phyloP scores from a whole-genome alignment of 2,797 vertebrate genomes.

The Capromys pilorides region DNA sequence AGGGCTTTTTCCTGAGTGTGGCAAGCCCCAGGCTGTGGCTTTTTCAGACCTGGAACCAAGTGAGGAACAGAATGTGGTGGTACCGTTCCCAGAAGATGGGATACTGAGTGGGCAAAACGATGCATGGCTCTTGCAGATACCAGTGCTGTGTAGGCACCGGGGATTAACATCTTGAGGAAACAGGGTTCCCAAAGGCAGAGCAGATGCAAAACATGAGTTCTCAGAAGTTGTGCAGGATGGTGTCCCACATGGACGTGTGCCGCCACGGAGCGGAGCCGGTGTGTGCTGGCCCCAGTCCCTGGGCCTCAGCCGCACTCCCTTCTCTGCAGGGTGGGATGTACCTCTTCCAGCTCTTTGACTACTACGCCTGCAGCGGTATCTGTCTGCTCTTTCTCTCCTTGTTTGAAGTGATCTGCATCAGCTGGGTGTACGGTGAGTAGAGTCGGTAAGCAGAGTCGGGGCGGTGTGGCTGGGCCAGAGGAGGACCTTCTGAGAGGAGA shows the following conservation, averaged over 20 bases:
- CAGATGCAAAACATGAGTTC: background rate
- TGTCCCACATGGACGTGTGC: background rate
- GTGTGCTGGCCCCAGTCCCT: rapidly evolving
- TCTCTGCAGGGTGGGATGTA: conserved; percentile 94
- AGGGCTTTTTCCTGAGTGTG: background rate
- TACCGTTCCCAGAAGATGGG: background rate
- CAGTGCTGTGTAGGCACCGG: background rate
- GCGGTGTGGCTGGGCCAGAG: conserved; percentile 75
- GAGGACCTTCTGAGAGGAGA: background rate
- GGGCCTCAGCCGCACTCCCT: background rate
- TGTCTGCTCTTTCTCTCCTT: conserved; percentile 92
- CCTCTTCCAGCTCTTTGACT: conserved; percentile 95
- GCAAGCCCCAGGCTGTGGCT: background rate
- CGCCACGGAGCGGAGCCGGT: rapidly evolving
- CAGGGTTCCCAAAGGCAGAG: background rate
- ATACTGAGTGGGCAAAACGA: background rate
- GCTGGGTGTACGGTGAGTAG: conserved; percentile 92
- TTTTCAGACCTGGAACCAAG: background rate
- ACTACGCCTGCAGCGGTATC: conserved; percentile 93
- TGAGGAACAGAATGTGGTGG: background rate
- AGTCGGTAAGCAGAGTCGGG: conserved; percentile 72
- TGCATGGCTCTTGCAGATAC: rapidly evolving
- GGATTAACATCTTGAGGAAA: background rate
- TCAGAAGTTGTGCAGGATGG: background rate
- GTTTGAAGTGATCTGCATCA: conserved; percentile 90